Conservation (phyloP, 2,113 vertebrate genomes). For the Gadus macrocephalus region DNA sequence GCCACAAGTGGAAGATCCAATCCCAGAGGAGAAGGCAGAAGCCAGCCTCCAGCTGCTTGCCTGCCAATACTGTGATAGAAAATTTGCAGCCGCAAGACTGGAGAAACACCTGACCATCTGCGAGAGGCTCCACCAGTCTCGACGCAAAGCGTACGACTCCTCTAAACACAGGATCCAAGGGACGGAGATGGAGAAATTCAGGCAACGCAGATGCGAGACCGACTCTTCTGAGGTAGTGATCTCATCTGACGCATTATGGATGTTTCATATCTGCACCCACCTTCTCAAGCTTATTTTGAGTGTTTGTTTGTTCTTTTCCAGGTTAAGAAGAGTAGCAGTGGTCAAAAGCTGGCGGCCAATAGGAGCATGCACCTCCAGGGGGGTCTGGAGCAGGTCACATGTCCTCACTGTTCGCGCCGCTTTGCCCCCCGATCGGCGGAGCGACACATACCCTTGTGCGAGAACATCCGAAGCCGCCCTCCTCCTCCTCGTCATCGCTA, state of each 20-base stretch:
- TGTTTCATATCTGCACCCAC: not conserved
- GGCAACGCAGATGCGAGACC: conserved; percentile 59
- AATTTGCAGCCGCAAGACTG: conserved; percentile 70
- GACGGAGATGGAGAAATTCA: conserved; percentile 74
- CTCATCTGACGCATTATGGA: too few relatives aligned
- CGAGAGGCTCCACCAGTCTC: conserved; percentile 64
- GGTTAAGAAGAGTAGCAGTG: conserved; percentile 65
- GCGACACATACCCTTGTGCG: conserved; percentile 75
- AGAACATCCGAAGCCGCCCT: conserved; percentile 69
- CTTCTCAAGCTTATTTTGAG: not conserved
- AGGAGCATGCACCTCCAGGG: conserved; percentile 55
- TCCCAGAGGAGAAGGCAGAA: not conserved
- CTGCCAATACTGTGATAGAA: conserved; percentile 76
- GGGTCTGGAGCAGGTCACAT: conserved; percentile 67
- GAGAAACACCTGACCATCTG: conserved; percentile 77
- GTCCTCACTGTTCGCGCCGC: conserved; percentile 69
- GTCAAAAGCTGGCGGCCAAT: conserved; percentile 67
- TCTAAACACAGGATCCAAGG: conserved; percentile 74
- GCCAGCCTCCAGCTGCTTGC: conserved; percentile 35
- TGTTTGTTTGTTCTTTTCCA: conserved; percentile 11
- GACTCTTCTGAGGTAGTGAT: conserved; percentile 66
- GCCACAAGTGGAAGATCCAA: conserved; percentile 1
- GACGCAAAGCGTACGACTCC: conserved; percentile 78
- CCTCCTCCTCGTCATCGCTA: conserved; percentile 53
- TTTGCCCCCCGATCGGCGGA: conserved; percentile 73